Percentiles rank a stretch among this genome's conserved stretches.
Evolutionary conservation across 2,888 invertebrate genomes (phyloP).

Genomic region (Nebria salina): DNA sequence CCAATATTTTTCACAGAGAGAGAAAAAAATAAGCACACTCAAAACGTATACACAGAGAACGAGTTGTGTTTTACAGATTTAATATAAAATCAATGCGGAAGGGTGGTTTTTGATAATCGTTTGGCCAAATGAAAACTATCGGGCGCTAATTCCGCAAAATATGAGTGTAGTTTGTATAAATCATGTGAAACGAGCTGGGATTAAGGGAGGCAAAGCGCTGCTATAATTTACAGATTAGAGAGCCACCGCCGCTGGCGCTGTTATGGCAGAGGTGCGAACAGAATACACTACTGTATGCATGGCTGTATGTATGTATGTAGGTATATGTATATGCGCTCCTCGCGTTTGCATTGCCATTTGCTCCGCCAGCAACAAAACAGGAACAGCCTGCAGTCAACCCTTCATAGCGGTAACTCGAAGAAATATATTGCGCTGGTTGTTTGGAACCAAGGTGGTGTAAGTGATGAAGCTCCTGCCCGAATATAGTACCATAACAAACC

Average conservation of each 20-base stretch:
- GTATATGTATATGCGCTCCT: too few relatives aligned
- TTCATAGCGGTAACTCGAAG: neutral
- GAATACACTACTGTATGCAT: neutral
- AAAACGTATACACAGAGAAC: neutral
- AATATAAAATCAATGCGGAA: constrained; percentile 43
- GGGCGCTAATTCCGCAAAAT: constrained; percentile 42
- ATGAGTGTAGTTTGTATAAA: constrained; percentile 46
- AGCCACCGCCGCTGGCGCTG: neutral
- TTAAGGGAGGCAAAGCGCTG: constrained; percentile 34
- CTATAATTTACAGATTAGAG: constrained; percentile 46
- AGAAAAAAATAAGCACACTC: neutral
- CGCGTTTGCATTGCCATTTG: neutral
- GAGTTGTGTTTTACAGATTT: constrained; percentile 27
- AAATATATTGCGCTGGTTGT: constrained; percentile 22
- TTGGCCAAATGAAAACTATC: constrained; percentile 47
- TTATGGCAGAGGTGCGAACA: constrained; percentile 27
- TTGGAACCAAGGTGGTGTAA: constrained; percentile 12
- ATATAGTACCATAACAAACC: neutral
- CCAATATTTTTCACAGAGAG: constrained; percentile 7
- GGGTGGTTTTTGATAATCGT: constrained; percentile 46
- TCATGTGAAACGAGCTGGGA: constrained; percentile 30
- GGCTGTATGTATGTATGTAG: too few relatives aligned
- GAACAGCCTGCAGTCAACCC: neutral
- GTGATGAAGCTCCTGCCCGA: neutral
- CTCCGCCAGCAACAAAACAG: neutral